phyloP scores from a whole-genome alignment of 2,113 vertebrate genomes.

The Psittacula cyanocephala region DNA sequence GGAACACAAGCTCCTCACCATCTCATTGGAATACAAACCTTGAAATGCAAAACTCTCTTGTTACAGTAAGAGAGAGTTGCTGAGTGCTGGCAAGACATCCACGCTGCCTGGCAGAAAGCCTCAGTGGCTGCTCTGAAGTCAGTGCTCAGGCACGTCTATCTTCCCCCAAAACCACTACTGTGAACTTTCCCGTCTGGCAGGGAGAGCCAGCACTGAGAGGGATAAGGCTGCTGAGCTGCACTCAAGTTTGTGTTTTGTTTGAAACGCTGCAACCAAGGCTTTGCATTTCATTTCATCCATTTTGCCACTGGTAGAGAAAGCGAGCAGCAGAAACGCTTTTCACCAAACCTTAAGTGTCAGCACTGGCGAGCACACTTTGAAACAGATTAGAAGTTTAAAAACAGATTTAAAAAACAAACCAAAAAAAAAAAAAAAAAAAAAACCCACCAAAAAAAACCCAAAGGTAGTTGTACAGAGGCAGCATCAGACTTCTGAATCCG shows the following conservation, averaged over 20 bases:
- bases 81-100: neutral
- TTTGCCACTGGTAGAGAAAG: neutral
- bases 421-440: no score
- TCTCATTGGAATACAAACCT: neutral
- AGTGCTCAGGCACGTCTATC: neutral
- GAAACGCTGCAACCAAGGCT: neutral
- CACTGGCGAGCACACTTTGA: neutral
- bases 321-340: neutral
- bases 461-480: neutral
- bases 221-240: neutral
- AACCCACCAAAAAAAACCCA: no score
- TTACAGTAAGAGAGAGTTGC: neutral
- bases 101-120: neutral
- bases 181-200: neutral
- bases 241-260: neutral
- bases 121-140: neutral
- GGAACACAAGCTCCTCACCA: neutral
- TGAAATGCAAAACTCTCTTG: neutral
- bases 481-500: neutral
- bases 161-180: neutral
- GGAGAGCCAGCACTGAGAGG: neutral
- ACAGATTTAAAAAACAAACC: neutral
- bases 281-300: neutral
- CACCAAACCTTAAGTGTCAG: neutral
- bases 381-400: neutral